phyloP scores from a whole-genome alignment of 2,888 invertebrate genomes.

The Cenopis cana region DNA sequence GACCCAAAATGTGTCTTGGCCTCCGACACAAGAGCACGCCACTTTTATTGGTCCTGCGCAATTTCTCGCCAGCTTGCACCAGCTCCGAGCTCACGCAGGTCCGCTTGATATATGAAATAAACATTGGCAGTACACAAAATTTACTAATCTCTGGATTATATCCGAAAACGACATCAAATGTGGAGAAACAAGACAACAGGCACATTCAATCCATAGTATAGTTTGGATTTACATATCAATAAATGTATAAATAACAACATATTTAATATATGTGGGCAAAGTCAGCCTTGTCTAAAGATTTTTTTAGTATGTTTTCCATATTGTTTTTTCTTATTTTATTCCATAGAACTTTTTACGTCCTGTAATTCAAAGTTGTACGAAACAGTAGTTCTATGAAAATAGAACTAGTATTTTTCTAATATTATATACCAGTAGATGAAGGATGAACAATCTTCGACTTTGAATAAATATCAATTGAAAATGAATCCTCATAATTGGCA shows the following conservation, averaged over 20 bases:
- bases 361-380: neutral
- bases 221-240: slow-evolving; percentile 19
- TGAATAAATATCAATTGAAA: neutral
- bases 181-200: slow-evolving; percentile 47
- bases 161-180: slow-evolving; percentile 48
- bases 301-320: neutral
- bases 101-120: too few relatives aligned
- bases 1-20: too few relatives aligned
- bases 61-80: too few relatives aligned
- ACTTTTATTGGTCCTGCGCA: too few relatives aligned
- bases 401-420: neutral
- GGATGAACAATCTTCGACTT: neutral
- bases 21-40: too few relatives aligned
- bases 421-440: too few relatives aligned
- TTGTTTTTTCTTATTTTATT: neutral
- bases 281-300: slow-evolving; percentile 9
- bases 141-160: neutral
- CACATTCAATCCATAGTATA: slow-evolving; percentile 41
- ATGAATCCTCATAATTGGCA: neutral
- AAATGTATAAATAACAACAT: slow-evolving; percentile 26
- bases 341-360: neutral
- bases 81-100: too few relatives aligned
- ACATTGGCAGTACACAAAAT: neutral
- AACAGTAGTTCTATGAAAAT: neutral
- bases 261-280: neutral